A percentile compares a stretch with the other conserved stretches of the same genome.
Conservation (phyloP, 2,888 invertebrate genomes). For the Coenonympha glycerion region DNA sequence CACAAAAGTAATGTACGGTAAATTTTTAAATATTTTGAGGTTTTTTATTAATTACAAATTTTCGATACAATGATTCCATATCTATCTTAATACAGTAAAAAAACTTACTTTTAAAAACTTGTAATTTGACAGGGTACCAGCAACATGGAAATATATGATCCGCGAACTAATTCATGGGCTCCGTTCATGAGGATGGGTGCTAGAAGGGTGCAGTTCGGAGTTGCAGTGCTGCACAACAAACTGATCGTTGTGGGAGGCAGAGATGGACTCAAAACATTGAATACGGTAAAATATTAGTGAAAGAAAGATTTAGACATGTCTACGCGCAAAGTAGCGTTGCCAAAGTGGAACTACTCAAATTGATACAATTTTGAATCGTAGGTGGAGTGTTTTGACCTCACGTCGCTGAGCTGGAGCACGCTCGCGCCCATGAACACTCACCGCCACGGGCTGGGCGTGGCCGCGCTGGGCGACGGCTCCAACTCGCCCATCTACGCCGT, state of each 20-base stretch:
- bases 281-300: slow-evolving; percentile 80
- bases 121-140: slow-evolving; percentile 80
- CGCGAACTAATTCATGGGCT: slow-evolving; percentile 86
- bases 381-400: slow-evolving; percentile 91
- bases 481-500: slow-evolving; percentile 93
- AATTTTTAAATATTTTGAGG: no score
- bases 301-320: no score
- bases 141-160: slow-evolving; percentile 92
- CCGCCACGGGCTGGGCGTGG: slow-evolving; percentile 86
- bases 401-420: slow-evolving; percentile 85
- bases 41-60: no score
- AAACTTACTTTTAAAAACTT: no score
- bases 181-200: slow-evolving; percentile 86
- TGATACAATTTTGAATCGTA: no score
- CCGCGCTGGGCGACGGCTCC: slow-evolving; percentile 81
- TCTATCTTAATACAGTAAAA: no score
- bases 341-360: no score
- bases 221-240: slow-evolving; percentile 88
- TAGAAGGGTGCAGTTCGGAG: slow-evolving; percentile 91
- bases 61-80: no score
- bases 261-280: slow-evolving; percentile 95
- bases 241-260: slow-evolving; percentile 92
- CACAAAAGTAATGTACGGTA: no score
- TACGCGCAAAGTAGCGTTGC: no score
- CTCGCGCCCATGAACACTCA: slow-evolving; percentile 93